These are phyloP conservation scores for Halcyon senegalensis DNA, from an alignment of 2,113 vertebrate species.

Conservation along the genomic window DNA sequence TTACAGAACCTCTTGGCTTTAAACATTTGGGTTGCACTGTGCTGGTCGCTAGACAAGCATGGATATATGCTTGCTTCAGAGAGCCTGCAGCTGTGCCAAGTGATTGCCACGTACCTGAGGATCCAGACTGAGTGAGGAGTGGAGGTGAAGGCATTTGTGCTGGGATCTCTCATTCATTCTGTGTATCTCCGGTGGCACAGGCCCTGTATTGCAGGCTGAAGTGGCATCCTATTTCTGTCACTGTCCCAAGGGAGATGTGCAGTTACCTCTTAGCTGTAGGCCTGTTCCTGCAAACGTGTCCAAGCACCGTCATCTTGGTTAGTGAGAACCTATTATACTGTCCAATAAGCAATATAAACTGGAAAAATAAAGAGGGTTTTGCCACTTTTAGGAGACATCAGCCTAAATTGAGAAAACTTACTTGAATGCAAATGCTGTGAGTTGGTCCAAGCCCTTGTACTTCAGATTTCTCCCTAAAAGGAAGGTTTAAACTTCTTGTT, in stretches of 20 bases:
- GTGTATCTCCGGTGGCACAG: not conserved
- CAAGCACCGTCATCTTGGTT: not conserved
- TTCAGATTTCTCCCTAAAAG: not conserved
- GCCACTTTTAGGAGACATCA: not conserved
- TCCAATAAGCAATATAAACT: not conserved
- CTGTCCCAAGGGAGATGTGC: not conserved
- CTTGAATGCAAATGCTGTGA: not conserved
- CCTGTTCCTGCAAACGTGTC: not conserved
- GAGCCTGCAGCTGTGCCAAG: not conserved
- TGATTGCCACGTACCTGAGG: not conserved
- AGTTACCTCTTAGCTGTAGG: not conserved
- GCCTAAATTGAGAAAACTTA: not conserved
- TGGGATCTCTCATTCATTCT: not conserved
- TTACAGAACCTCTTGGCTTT: too few relatives aligned
- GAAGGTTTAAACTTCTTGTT: not conserved
- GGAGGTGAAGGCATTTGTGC: not conserved
- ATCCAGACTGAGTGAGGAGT: not conserved
- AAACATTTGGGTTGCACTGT: not conserved
- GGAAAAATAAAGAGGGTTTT: not conserved
- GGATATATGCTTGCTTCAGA: not conserved
- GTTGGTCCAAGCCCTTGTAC: not conserved
- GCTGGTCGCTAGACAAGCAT: not conserved
- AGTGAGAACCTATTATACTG: not conserved
- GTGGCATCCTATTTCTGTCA: not conserved
- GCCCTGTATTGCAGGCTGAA: not conserved